A percentile compares a stretch with the other conserved stretches of the same genome.
Evolutionary conservation across 2,888 invertebrate genomes (phyloP).

Genomic region (Catocala fraxini): DNA sequence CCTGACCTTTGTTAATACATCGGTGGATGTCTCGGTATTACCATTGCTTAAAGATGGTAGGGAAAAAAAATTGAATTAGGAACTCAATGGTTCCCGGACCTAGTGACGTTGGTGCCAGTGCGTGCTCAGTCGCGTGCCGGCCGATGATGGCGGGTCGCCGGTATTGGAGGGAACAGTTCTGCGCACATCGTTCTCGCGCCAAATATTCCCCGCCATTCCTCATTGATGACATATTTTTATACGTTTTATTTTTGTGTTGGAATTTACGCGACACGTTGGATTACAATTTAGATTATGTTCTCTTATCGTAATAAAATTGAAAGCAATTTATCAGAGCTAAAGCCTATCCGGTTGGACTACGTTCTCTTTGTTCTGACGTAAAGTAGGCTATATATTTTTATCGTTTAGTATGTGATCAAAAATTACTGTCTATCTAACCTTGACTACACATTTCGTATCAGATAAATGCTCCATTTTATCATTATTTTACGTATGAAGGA

Average conservation of each 20-base stretch:
- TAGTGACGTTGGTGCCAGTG: conserved; percentile 9
- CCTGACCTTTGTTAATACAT: no score
- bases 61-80: background rate
- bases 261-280: conserved; percentile 21
- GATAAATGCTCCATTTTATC: conserved; percentile 28
- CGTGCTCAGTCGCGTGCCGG: conserved; percentile 33
- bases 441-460: background rate
- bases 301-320: conserved; percentile 18
- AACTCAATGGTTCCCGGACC: background rate
- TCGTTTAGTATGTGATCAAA: background rate
- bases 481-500: conserved; percentile 26
- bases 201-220: conserved; percentile 37
- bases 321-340: no score
- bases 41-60: no score
- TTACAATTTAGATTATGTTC: conserved; percentile 7
- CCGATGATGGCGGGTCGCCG: conserved; percentile 10
- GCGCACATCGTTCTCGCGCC: conserved; percentile 44
- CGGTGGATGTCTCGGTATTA: no score
- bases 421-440: conserved; percentile 3
- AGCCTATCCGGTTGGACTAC: no score
- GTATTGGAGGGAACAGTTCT: conserved; percentile 16
- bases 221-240: conserved; percentile 38
- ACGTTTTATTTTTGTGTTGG: conserved; percentile 28
- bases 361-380: no score
- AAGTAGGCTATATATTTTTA: no score